Evolutionary conservation across 1,140 invertebrate genomes (phyloP), one percentile per base, ranked within the genome.

Genomic region (Hylaeus anthracinus): DNA sequence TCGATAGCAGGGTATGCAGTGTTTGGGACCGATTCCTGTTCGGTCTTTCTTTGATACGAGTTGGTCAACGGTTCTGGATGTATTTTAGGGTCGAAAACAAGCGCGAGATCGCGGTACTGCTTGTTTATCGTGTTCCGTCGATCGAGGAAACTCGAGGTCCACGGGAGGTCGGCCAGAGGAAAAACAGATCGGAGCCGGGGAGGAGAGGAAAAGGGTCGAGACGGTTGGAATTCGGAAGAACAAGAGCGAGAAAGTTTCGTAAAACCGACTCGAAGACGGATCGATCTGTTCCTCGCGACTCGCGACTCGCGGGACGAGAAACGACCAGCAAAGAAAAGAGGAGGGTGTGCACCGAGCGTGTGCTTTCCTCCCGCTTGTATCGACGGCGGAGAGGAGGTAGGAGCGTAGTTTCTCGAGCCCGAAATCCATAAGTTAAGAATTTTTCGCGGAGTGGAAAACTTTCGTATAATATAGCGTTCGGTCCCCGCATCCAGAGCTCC

Each of bases 371-470:
- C 41, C 70, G 39, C 37, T 37, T 26, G 26, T 64, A 72, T 51
- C 69, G 53, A 43, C 9, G 41, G 15, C 3, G 43, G 12, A 2
- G 12, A 1, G 55, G 60, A n/a, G 55, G 67, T 15, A 83, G 70
- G 83, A 88, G 82, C 85, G 80, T 69, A 86, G 83, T 87, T 84
- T 86, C 85, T 76, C 79, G 64, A 86, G 85, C 87, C 86, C 87
- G 90, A 91, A 92, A 93, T 93, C 91, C 90, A 92, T 92, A 92
- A 92, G 92, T 93, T 92, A 92, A 92, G 90, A 92, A 92, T 92
- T 90, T 90, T 88, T 88, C 89, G 87, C 85, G 85, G 86, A 92
- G 92, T 92, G 89, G 89, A 92, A 92, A 93, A 93, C 88, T 93
- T 93, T 90, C 74, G 89, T 86, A 91, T 92, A 91, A 90, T 90